Evolutionary conservation across 2,888 invertebrate species (phyloP), one percentile per base, ranked within the genome.

Genomic region (Ormyrus nitidulus): DNA sequence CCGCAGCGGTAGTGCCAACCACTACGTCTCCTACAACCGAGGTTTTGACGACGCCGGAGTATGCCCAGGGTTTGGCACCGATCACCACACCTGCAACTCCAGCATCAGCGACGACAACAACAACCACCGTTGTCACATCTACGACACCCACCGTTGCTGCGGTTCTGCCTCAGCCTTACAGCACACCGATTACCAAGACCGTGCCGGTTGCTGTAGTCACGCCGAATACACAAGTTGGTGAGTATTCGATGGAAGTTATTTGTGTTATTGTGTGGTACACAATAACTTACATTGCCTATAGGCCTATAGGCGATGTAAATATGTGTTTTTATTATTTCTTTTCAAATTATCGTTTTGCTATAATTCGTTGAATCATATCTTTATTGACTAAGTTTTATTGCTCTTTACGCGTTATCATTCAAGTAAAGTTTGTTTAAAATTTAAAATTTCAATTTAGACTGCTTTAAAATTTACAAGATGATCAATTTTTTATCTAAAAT

Each of bases 41-140:
- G 49, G 89, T 90, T 10, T 85, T 89, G 6, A 89, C 92, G 34
- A 96, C 96, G 6, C 96, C 96, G 0, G 96, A 97, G 89, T 97
- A 97, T 89, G 96, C 96, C 9, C 95, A 95, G 74, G 96, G 96
- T 10, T 54, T 82, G 9, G 90, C 91, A 1, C 89, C 91, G 2
- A 88, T 86, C 11, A 84, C 85, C 49, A 64, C 81, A 11, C 79
- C 83, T 7, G 79, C 80, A 34, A 34, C 34, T 34, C 34, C 34
- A 34, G 34, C 34, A 4, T 34, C 34, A 34, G 34, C 34, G 34
- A 34, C 34, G 9, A 90, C 91, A 1, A 89, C 91, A 2, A 88
- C 86, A 9, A 84, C 85, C 49, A 64, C 81, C 10, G 77, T 83
- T 7, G 79, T 79, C 34, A 34, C 34, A 34, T 34, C 34, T 4